Evolutionary conservation across 1,140 invertebrate species (phyloP).

Genomic region (Hylaeus volcanicus): DNA sequence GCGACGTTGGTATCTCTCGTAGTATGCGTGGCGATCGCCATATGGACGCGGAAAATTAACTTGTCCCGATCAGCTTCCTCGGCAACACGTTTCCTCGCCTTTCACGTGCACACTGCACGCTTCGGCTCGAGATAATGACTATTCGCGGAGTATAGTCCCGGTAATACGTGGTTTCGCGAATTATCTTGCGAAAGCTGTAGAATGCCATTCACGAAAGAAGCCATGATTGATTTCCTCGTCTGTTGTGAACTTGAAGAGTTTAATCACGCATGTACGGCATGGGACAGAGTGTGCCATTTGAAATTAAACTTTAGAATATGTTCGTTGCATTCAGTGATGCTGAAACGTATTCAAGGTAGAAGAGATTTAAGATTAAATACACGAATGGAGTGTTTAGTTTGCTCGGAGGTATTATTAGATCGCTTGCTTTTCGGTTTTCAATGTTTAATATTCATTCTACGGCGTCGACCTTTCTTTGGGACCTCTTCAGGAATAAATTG

Average conservation of each 20-base stretch:
- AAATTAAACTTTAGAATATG: too few relatives aligned
- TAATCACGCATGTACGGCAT: too few relatives aligned
- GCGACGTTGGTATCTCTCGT: not conserved
- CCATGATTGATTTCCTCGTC: not conserved
- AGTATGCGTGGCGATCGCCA: slow-evolving; percentile 28
- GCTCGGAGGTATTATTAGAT: too few relatives aligned
- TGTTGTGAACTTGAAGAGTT: not conserved
- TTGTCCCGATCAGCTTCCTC: slow-evolving; percentile 32
- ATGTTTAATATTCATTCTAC: too few relatives aligned
- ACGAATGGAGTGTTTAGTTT: too few relatives aligned
- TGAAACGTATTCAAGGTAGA: too few relatives aligned
- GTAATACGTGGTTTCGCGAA: not conserved
- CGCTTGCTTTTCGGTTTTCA: too few relatives aligned
- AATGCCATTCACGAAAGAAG: not conserved
- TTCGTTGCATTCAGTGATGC: too few relatives aligned
- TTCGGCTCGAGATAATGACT: slow-evolving; percentile 8
- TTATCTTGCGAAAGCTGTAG: slow-evolving; percentile 2
- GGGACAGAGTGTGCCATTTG: too few relatives aligned
- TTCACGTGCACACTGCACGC: not conserved
- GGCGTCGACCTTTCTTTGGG: too few relatives aligned
- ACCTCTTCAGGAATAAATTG: too few relatives aligned
- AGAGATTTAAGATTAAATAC: too few relatives aligned
- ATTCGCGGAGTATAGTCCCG: not conserved
- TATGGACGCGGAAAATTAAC: slow-evolving; percentile 48
- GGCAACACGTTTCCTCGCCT: slow-evolving; percentile 27